Percentiles rank a stretch among this genome's conserved stretches.
Evolutionary conservation across 2,888 invertebrate species (phyloP).

Genomic region (Chrysolina americana): DNA sequence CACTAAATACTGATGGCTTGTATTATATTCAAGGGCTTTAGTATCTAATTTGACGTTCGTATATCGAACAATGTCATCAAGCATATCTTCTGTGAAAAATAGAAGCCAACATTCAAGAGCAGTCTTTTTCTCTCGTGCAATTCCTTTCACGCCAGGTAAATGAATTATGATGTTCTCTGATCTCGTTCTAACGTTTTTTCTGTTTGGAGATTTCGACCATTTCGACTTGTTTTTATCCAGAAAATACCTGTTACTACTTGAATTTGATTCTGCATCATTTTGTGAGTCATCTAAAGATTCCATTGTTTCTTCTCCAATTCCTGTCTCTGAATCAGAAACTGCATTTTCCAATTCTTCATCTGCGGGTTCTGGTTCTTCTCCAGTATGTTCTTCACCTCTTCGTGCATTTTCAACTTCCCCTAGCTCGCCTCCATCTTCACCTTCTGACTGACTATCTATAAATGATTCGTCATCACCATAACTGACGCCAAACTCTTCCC

Average conservation of each 20-base stretch:
- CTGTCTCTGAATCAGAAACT: neutral
- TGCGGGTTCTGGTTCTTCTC: neutral
- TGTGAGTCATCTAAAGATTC: too few species aligned
- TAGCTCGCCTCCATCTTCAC: neutral
- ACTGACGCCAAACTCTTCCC: conserved; percentile 11
- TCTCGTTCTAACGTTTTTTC: conserved; percentile 27
- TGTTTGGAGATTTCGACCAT: conserved; percentile 20
- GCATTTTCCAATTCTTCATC: neutral
- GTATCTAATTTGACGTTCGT: conserved; percentile 25
- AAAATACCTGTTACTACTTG: conserved; percentile 26
- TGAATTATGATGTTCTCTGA: conserved; percentile 35
- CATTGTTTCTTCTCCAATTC: neutral
- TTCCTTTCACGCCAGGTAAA: conserved; percentile 33
- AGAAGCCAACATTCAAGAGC: conserved; percentile 37
- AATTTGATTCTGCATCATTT: conserved; percentile 2
- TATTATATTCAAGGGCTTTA: conserved; percentile 27
- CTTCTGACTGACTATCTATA: neutral
- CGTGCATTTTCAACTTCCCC: neutral
- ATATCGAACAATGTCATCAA: conserved; percentile 31
- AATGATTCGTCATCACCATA: neutral
- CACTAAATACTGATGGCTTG: conserved; percentile 27
- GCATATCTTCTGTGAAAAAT: conserved; percentile 30
- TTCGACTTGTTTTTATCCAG: conserved; percentile 28
- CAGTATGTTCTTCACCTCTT: neutral
- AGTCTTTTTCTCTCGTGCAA: conserved; percentile 26